Base-by-base conservation (phyloP, 2,113 vertebrate genomes). In the Orientallactaga bullata region DNA sequence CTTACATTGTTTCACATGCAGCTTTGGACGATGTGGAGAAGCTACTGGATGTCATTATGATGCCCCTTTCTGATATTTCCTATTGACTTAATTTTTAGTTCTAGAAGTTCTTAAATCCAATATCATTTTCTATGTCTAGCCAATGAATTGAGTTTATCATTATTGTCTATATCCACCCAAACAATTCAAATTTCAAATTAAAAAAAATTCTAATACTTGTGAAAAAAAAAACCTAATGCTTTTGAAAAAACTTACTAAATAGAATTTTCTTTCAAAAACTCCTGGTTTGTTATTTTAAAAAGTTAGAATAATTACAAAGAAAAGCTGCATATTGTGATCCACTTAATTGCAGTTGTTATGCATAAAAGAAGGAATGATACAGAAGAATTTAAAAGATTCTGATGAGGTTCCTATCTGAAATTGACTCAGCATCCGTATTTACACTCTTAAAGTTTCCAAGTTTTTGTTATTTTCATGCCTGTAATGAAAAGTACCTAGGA, bases 81-180 rank as follows among this genome's bases (percentile, higher is more conserved):
- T 20, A 94, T 13, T 30, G 24, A 76, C 66, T 86, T 85, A 86
- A 60, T 85, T 78, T 93, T 76, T 72, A 88, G 13, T 55, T 39
- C 4, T 78, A 61, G 28, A 78, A 69, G 81, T 42, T 94, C 58
- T 95, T 94, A 83, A 88, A 94, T 63, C 88, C 11, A 87, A 93
- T 82, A 90, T 74, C 79, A 78, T 55, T 91, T 84, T 82, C 60
- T 37, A 1, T 72, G 73, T 79, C 55, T 74, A 84, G 28, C 18
- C 76, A 91, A 30, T 73, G 26, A 85, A 9, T 65, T 72, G 0
- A 92, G 63, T 77, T 37, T 39, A 90, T 60, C 16, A 80, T 78
- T 94, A 85, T 37, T 94, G 23, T 21, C 23, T 37, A 76, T 0
- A 0, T 39, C n/a, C 55, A 92, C 28, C 65, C 20, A 30, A 89